A percentile compares a stretch with the other conserved stretches of the same genome.
Evolutionary conservation across 2,797 vertebrate species (phyloP).

Genomic region (Leptoclinus maculatus): DNA sequence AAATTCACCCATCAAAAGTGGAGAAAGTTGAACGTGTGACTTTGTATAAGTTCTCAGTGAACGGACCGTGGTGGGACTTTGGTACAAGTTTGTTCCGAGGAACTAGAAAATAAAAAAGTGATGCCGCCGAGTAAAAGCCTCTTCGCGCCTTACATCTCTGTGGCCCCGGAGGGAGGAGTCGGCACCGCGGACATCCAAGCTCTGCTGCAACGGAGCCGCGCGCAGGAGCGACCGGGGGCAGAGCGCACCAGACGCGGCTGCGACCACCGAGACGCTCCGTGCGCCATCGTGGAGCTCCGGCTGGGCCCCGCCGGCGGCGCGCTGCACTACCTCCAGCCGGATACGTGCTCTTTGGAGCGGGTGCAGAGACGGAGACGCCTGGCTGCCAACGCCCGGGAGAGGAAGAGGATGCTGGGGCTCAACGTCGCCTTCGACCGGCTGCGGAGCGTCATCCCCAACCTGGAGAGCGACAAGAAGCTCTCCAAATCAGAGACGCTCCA

Average conservation of each 20-base stretch:
- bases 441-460: constrained; percentile 85
- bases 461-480: constrained; percentile 83
- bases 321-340: constrained; percentile 69
- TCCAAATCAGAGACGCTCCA: constrained; percentile 88
- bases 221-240: constrained; percentile 38
- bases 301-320: constrained; percentile 54
- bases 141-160: constrained; percentile 59
- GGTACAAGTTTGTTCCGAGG: not conserved
- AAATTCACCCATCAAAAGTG: constrained; percentile 68
- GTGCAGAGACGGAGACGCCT: constrained; percentile 78
- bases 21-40: constrained; percentile 17
- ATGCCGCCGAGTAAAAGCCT: constrained; percentile 67
- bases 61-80: not conserved
- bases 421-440: constrained; percentile 88
- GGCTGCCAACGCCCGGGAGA: constrained; percentile 87
- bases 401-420: constrained; percentile 85
- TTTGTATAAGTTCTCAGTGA: not conserved
- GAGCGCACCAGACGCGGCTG: constrained; percentile 42
- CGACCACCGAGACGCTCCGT: constrained; percentile 45
- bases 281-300: constrained; percentile 75
- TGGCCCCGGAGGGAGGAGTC: constrained; percentile 24
- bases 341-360: constrained; percentile 68
- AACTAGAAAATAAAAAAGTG: constrained; percentile 4
- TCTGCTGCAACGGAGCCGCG: constrained; percentile 58
- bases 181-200: constrained; percentile 52